Base-by-base conservation (phyloP, 2,888 invertebrate genomes). In the Melieria omissa region DNA sequence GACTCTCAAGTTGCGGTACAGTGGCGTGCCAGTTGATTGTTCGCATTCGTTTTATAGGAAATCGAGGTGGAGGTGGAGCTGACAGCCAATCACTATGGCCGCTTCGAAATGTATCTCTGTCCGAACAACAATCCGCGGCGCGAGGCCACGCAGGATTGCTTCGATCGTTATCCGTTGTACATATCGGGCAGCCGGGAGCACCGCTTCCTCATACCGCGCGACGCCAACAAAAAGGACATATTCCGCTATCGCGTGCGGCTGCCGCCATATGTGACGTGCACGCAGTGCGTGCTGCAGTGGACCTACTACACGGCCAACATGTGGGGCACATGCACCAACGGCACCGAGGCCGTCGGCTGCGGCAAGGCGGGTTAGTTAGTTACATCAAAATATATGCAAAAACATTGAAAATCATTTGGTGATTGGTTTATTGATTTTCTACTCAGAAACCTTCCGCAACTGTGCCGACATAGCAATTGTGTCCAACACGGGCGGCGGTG, bases 261-360 rank as follows among this genome's bases (percentile, higher is more conserved):
- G 65, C 97, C 97, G 0, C 89, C 94, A 0, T 95, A 93, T 80
- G 86, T 97, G 4, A 95, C 95, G 0, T 97, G 96, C 81, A 92
- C 93, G 0, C 95, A 95, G 80, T 97, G 97, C 82, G 94, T 97
- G 5, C 84, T 97, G n/a, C 96, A 96, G 83, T 97, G 97, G 97
- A 95, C 92, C 71, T 97, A 96, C 85, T 93, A 92, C 78, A 95
- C 96, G 41, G 84, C 84, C 70, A 97, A 97, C 83, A 95, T 95
- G 91, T 97, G 96, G 96, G 97, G 96, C 6, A 91, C 90, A 29
- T 96, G 96, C 82, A 87, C 90, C 0, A 95, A 96, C 84, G 96
- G 96, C 58, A 95, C 95, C 0, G 93, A 95, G 82, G 93, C 93
- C 0, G 92, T 95, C 1, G 96, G 96, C 1, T 96, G 96, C 82